phyloP scores from a whole-genome alignment of 2,113 vertebrate genomes.

The Cathartes aura region DNA sequence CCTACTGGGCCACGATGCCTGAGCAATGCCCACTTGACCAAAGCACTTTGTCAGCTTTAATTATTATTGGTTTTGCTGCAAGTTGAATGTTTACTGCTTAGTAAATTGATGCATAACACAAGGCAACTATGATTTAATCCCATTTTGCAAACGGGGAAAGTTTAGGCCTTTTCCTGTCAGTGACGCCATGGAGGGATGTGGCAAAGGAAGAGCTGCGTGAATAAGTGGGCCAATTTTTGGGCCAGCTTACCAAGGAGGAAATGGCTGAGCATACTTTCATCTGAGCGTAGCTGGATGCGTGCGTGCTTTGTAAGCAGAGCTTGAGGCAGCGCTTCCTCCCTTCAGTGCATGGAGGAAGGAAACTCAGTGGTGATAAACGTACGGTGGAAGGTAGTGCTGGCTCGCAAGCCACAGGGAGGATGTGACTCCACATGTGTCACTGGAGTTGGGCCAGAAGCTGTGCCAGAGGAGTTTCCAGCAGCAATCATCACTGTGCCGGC shows the following conservation, averaged over 20 bases:
- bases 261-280: not conserved
- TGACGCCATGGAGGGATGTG: not conserved
- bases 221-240: not conserved
- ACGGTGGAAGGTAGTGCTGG: not conserved
- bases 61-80: not conserved
- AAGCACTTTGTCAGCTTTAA: not conserved
- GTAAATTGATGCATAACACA: not conserved
- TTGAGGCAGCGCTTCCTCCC: not conserved
- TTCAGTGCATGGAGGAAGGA: not conserved
- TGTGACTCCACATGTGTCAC: not conserved
- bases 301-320: not conserved
- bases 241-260: not conserved
- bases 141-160: not conserved
- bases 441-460: not conserved
- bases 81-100: not conserved
- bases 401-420: not conserved
- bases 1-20: not conserved
- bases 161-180: not conserved
- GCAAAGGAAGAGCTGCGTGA: not conserved
- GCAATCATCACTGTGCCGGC: rapidly evolving
- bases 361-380: not conserved
- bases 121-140: not conserved
- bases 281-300: not conserved
- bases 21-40: not conserved
- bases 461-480: not conserved